phyloP scores from a whole-genome alignment of 2,797 vertebrate genomes.

The Phrynocephalus vlangalii region DNA sequence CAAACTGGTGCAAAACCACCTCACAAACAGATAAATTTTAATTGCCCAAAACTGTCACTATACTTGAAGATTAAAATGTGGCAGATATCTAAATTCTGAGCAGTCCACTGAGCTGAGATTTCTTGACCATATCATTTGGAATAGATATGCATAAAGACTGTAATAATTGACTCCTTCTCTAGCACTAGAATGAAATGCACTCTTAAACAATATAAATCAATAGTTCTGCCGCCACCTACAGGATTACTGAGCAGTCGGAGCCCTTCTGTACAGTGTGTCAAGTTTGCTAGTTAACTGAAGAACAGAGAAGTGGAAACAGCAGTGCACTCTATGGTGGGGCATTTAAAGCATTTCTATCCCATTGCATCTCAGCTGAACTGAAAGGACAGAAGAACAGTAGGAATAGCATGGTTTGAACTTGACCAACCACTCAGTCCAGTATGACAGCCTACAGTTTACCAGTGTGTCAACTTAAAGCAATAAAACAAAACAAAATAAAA shows the following conservation, averaged over 20 bases:
- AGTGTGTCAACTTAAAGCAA: background rate
- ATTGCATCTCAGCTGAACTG: background rate
- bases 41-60: background rate
- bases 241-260: slow-evolving; percentile 1
- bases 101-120: background rate
- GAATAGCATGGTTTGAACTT: background rate
- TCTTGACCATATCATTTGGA: background rate
- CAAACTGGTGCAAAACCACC: background rate
- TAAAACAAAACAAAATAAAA: background rate
- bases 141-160: background rate
- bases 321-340: too few species aligned
- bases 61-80: background rate
- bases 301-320: background rate
- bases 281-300: background rate
- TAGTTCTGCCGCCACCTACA: slow-evolving; percentile 22
- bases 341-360: background rate
- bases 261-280: background rate
- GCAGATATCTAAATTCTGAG: background rate
- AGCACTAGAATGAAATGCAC: background rate
- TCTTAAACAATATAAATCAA: background rate
- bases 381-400: background rate
- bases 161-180: background rate
- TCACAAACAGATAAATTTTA: background rate
- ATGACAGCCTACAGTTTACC: background rate
- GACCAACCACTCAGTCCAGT: background rate